Conservation (phyloP, 2,113 vertebrate genomes). For the Saccopteryx bilineata region DNA sequence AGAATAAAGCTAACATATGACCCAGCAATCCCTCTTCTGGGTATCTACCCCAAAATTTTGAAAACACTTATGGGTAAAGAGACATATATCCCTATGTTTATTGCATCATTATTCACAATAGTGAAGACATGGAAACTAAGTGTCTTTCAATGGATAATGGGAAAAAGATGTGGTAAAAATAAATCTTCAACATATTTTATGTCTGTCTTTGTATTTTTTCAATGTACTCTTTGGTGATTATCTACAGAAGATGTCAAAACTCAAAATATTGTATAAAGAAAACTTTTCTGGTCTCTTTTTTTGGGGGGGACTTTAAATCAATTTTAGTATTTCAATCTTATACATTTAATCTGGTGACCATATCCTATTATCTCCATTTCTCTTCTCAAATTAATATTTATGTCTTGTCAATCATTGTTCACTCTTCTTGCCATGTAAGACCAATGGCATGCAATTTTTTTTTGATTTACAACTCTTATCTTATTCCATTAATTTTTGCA, state of each 20-base stretch:
- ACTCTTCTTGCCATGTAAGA: slow-evolving; percentile 65
- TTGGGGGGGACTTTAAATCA: not conserved
- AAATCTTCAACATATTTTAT: not conserved
- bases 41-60: not conserved
- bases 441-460: slow-evolving; percentile 68
- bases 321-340: slow-evolving; percentile 55
- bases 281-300: not conserved
- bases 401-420: slow-evolving; percentile 74
- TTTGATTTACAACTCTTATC: slow-evolving; percentile 81
- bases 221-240: not conserved
- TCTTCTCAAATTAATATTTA: slow-evolving; percentile 73
- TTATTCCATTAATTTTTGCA: slow-evolving; percentile 83
- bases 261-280: not conserved
- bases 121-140: not conserved
- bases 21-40: not conserved
- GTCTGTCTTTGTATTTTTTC: not conserved
- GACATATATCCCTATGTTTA: not conserved
- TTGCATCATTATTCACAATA: not conserved
- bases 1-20: not conserved
- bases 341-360: slow-evolving; percentile 56
- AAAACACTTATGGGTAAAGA: not conserved
- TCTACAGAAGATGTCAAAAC: not conserved
- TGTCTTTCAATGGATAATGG: not conserved
- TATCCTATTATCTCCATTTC: slow-evolving; percentile 69
- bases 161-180: not conserved